Evolutionary conservation across 2,888 invertebrate genomes (phyloP).

Genomic region (Phragmatobia fuliginosa): DNA sequence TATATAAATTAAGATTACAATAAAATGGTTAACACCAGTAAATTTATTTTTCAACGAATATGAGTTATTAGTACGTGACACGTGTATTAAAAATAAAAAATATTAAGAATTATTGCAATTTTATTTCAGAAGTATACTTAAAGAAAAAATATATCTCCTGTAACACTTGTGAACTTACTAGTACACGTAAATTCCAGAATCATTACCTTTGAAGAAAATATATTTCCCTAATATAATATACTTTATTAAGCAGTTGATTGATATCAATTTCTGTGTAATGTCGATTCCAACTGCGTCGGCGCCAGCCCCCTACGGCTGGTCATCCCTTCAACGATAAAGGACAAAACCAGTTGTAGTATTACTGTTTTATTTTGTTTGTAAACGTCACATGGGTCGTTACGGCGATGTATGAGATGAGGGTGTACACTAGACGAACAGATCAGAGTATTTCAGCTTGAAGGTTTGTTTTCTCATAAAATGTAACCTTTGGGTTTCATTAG

Average conservation of each 20-base stretch:
- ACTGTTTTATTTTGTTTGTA: conserved; percentile 67
- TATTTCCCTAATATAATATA: conserved; percentile 39
- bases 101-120: background rate
- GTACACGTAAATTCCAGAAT: conserved; percentile 20
- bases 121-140: background rate
- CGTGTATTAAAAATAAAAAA: too few relatives aligned
- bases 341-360: conserved; percentile 54
- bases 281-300: conserved; percentile 63
- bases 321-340: conserved; percentile 61
- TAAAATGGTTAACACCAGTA: too few relatives aligned
- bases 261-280: conserved; percentile 54
- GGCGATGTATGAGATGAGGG: conserved; percentile 30
- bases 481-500: background rate
- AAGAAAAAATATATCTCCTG: background rate
- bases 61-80: too few relatives aligned
- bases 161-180: conserved; percentile 25
- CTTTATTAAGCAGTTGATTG: conserved; percentile 51
- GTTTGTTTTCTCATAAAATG: background rate
- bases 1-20: too few relatives aligned
- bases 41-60: too few relatives aligned
- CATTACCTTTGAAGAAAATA: conserved; percentile 37
- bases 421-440: conserved; percentile 5
- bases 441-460: conserved; percentile 2
- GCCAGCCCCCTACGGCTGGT: conserved; percentile 69
- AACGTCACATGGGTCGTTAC: conserved; percentile 51